phyloP scores from a whole-genome alignment of 2,888 invertebrate species.

The Drosophila neutralis region DNA sequence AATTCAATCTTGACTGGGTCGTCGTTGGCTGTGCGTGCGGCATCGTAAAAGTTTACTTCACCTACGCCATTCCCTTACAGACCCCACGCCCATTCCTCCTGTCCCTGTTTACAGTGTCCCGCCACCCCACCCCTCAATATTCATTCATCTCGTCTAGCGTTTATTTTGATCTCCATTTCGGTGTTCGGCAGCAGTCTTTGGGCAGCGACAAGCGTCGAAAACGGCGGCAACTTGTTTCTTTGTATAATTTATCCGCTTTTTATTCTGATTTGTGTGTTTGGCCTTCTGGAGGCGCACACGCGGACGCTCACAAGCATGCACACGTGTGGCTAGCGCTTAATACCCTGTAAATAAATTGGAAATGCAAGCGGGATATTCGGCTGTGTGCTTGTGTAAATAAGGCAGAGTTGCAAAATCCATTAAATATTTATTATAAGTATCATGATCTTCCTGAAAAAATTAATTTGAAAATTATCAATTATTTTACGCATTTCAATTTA shows the following conservation, averaged over 20 bases:
- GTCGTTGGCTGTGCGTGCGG: constrained; percentile 40
- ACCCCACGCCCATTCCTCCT: background rate
- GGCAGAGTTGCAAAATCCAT: background rate
- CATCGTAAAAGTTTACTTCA: constrained; percentile 40
- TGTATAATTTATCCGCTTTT: constrained; percentile 72
- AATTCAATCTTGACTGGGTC: constrained; percentile 12
- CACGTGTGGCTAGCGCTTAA: constrained; percentile 43
- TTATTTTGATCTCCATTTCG: constrained; percentile 69
- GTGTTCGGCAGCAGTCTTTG: constrained; percentile 32
- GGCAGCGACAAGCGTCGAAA: constrained; percentile 43
- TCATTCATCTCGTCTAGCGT: constrained; percentile 50
- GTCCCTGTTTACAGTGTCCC: background rate
- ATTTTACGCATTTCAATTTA: background rate
- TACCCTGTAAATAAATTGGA: constrained; percentile 31
- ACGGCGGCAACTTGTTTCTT: constrained; percentile 68
- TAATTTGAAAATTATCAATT: background rate
- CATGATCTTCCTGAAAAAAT: background rate
- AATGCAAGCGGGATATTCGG: background rate
- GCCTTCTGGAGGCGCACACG: constrained; percentile 40
- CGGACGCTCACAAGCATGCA: background rate
- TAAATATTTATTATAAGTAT: background rate
- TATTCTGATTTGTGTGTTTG: constrained; percentile 73
- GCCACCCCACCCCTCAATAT: constrained; percentile 9
- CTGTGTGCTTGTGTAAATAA: background rate
- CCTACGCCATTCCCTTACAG: background rate